These are phyloP conservation scores for Caenorhabditis angaria DNA, from an alignment of 2,888 invertebrate species.

Conservation along the genomic window DNA sequence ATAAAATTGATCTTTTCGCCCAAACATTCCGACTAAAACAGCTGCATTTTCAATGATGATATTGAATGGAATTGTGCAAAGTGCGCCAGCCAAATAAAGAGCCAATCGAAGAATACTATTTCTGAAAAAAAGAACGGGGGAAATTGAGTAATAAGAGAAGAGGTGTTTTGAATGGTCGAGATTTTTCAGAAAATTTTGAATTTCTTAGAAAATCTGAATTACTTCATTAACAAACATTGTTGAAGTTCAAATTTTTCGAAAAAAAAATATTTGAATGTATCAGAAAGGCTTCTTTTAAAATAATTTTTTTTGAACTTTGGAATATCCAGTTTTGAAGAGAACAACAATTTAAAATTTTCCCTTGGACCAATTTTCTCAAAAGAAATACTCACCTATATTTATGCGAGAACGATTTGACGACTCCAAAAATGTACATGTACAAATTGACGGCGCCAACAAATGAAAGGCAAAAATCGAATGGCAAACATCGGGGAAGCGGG, in stretches of 20 bases:
- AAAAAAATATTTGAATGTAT: no score
- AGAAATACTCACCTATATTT: slow-evolving; percentile 64
- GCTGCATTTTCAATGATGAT: slow-evolving; percentile 92
- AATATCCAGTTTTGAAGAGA: no score
- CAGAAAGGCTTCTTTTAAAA: no score
- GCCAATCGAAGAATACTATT: slow-evolving; percentile 63
- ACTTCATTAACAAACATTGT: no score
- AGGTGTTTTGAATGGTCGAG: no score
- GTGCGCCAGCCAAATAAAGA: slow-evolving; percentile 79
- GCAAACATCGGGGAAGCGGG: slow-evolving; percentile 81
- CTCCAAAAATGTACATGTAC: slow-evolving; percentile 97
- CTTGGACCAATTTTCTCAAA: background rate
- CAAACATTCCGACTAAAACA: slow-evolving; percentile 92
- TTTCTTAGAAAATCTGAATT: no score
- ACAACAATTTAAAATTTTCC: background rate
- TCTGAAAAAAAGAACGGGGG: no score
- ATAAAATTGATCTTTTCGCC: slow-evolving; percentile 95
- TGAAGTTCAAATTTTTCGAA: no score
- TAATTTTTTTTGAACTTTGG: background rate
- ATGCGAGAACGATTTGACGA: slow-evolving; percentile 90
- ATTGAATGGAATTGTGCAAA: slow-evolving; percentile 91
- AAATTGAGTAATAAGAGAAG: no score
- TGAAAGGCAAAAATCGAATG: slow-evolving; percentile 86
- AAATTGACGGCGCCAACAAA: slow-evolving; percentile 92
- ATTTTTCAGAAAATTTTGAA: no score